A percentile compares a stretch with the other conserved stretches of the same genome.
Evolutionary conservation across 2,888 invertebrate genomes (phyloP).

Genomic region (Drosophila gaucha): DNA sequence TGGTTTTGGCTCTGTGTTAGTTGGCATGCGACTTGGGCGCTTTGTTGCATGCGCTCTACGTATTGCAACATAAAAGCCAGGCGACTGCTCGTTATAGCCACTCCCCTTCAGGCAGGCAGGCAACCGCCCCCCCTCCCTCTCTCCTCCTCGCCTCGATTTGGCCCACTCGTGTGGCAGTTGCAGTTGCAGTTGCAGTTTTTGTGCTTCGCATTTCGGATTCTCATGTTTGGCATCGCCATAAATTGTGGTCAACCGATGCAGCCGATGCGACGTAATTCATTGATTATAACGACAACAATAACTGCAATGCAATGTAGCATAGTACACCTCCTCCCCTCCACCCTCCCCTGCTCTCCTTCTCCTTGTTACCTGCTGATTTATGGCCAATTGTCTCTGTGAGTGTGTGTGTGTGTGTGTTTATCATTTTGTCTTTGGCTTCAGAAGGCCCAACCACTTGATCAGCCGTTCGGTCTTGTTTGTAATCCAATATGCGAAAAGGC

Average conservation of each 20-base stretch:
- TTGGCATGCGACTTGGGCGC: constrained; percentile 58
- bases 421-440: constrained; percentile 27
- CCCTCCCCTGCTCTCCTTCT: background rate
- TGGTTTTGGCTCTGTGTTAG: constrained; percentile 33
- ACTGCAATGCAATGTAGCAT: constrained; percentile 57
- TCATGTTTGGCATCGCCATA: constrained; percentile 75
- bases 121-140: constrained; percentile 1
- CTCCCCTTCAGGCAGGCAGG: constrained; percentile 18
- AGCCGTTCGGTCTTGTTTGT: constrained; percentile 34
- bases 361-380: constrained; percentile 68
- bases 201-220: constrained; percentile 66
- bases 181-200: constrained; percentile 66
- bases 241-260: constrained; percentile 80
- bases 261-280: constrained; percentile 75
- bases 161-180: constrained; percentile 34
- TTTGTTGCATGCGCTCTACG: constrained; percentile 67
- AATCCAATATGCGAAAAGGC: constrained; percentile 49
- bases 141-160: background rate
- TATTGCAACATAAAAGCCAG: constrained; percentile 69
- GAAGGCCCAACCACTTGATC: constrained; percentile 38
- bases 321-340: background rate
- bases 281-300: constrained; percentile 79
- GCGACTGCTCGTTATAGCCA: constrained; percentile 56
- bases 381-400: constrained; percentile 65
- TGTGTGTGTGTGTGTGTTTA: constrained; percentile 21